A percentile compares a stretch with the other conserved stretches of the same genome.
Conservation (phyloP, 2,113 vertebrate species). For the Corapipo altera region DNA sequence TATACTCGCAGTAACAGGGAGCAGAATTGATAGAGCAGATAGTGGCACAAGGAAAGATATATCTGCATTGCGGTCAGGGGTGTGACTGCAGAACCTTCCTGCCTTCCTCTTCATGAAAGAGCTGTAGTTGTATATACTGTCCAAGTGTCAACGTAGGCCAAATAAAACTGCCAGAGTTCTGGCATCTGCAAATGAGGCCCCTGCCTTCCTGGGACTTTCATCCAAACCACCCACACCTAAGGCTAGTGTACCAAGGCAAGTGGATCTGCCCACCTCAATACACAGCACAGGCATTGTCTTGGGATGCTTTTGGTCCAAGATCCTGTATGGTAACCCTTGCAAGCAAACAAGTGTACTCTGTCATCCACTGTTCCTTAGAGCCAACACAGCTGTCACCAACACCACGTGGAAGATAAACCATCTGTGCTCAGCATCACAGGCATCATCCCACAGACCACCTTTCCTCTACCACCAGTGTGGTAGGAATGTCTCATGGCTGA, state of each 20-base stretch:
- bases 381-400: no score
- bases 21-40: background rate
- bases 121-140: background rate
- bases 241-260: background rate
- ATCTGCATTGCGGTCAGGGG: background rate
- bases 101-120: background rate
- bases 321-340: background rate
- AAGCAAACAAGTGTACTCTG: background rate
- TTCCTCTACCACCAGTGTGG: background rate
- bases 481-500: background rate
- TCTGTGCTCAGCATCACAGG: background rate
- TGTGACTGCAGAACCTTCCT: background rate
- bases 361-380: background rate
- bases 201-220: background rate
- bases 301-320: background rate
- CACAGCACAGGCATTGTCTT: background rate
- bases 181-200: background rate
- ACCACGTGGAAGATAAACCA: background rate
- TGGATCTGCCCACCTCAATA: background rate
- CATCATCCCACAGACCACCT: background rate
- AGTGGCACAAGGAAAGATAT: background rate
- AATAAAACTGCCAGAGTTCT: background rate
- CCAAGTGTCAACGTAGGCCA: background rate
- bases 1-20: background rate
- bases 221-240: background rate